Evolutionary conservation across 2,113 vertebrate species (phyloP), one percentile per base, ranked within the genome.

Genomic region (Pygoscelis adeliae): DNA sequence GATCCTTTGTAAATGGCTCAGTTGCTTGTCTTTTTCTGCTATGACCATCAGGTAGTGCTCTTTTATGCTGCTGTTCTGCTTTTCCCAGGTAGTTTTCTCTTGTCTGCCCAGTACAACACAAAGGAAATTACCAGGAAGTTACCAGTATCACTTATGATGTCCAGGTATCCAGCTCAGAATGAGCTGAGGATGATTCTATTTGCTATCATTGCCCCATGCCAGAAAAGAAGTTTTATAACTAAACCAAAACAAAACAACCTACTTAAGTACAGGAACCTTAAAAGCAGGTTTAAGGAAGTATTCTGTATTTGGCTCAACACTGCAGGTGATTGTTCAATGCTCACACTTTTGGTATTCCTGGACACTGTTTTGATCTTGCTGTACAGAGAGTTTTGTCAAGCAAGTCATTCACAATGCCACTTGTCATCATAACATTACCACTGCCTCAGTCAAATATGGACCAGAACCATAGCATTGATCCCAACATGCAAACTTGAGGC

Each of bases 21-120:
- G 96, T 65, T 99, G 98, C 77, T 98, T 98, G 93, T 99, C 99
- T 58, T 98, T 98, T 83, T 99, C 99, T 15, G 99, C 98, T 42
- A 99, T 97, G 8, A 98, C 98, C 92, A 98, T 67, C 69, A 99
- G 98, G 61, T 98, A 99, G 96, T 99, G 99, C 78, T 99, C 99
- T 94, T 99, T 99, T 93, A 99, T 97, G 73, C 97, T 97, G 95
- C 97, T 98, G 1, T 97, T 98, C 80, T 99, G 99, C 72, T 97
- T 91, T 95, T 98, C 98, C 99, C 98, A 99, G 47, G 98, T 72
- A 27, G 30, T 78, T 47, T 97, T 98, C 93, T 98, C 98, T 38
- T 97, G 69, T n/a, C 98, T 98, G 91, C 34, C 38, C 92, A 93
- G 46, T 32, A 83, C 2, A 9, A 72, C 30, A 81, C 46, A 66